Evolutionary conservation across 2,113 vertebrate genomes (phyloP), one percentile per base, ranked within the genome.

Genomic region (Pomatostomus ruficeps): DNA sequence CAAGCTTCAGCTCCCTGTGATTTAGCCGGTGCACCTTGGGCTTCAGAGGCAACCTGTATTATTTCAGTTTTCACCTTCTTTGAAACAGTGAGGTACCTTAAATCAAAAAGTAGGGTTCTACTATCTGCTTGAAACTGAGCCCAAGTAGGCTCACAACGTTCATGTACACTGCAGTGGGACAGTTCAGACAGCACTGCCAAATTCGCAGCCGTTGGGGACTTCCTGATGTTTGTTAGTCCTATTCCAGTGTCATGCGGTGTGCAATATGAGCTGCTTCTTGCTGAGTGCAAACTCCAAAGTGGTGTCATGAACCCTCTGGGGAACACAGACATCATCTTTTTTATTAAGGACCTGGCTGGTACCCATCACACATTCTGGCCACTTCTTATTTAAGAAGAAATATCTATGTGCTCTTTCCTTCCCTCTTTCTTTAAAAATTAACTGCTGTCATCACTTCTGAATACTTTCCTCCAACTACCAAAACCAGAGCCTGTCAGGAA

Each of bases 161-260:
- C 59, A 48, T 1, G 33, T 79, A 23, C 59, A 55, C 71, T 55
- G 66, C 31, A 54, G 52, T 36, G 10, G 62, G 74, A 89, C 46
- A 71, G 19, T 77, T 91, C 78, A 43, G 81, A 55, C 51, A 71
- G 63, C 5, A 1, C 59, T 95, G 93, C 93, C 91, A 91, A 94
- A 88, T 63, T 88, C 12, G 6, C 85, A 91, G 87, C 59, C 80
- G 7, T 80, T 94, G 85, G 93, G 95, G 87, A 95, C 94, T 97
- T 97, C 94, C 95, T 97, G 91, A 59, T 95, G 88, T 96, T 96
- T 96, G 80, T 94, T 76, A 93, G 95, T 93, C 89, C 62, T 82
- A 35, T 83, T 93, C 91, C 91, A 83, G 91, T 94, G 93, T 95
- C 95, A 97, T 95, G 93, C 2, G 93, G 58, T 96, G 67, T 95